These are phyloP conservation scores for Bombus waltoni DNA, from an alignment of 1,140 invertebrate genomes.

Conservation along the genomic window DNA sequence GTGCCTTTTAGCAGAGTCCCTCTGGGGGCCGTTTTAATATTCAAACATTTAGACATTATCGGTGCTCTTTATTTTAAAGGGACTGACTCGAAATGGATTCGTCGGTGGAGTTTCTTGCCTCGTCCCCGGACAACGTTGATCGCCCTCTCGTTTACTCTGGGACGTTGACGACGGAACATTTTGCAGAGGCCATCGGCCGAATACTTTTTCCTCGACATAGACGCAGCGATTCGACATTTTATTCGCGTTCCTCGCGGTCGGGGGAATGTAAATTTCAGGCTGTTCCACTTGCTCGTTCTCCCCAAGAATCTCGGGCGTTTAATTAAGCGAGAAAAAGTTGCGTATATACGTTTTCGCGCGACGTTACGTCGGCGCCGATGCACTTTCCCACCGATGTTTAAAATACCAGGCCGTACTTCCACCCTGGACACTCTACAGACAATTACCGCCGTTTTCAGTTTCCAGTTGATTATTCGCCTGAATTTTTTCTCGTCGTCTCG, in stretches of 20 bases:
- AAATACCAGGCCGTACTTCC: background rate
- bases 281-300: background rate
- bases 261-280: slow-evolving; percentile 34
- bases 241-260: slow-evolving; percentile 16
- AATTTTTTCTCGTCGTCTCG: background rate
- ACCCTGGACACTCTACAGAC: background rate
- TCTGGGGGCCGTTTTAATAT: background rate
- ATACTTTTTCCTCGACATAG: background rate
- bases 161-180: background rate
- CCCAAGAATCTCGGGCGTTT: slow-evolving; percentile 50
- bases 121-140: background rate
- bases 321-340: slow-evolving; percentile 47
- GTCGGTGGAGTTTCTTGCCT: background rate
- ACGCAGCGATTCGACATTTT: background rate
- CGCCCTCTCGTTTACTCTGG: background rate
- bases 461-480: background rate
- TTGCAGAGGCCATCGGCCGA: background rate
- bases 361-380: slow-evolving; percentile 4
- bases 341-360: slow-evolving; percentile 19
- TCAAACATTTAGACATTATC: background rate
- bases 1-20: slow-evolving; percentile 7
- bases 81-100: background rate
- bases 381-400: background rate
- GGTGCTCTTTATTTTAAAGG: background rate
- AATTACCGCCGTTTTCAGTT: background rate